phyloP scores from a whole-genome alignment of 1,140 invertebrate genomes.

The Camponotus floridanus region DNA sequence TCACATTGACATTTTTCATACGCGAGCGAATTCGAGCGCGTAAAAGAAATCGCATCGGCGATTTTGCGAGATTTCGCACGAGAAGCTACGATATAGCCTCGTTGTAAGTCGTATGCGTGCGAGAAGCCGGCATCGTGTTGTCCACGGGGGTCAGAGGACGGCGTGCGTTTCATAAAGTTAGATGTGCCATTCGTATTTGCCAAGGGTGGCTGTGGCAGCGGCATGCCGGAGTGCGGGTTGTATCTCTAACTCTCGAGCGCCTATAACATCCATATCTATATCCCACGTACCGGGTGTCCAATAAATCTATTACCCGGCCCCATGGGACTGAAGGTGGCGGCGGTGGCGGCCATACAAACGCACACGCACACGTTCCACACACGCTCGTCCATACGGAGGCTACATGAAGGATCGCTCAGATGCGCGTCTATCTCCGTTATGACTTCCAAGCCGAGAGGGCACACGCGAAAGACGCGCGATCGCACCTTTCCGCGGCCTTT shows the following conservation, averaged over 20 bases:
- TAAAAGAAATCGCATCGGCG: neutral
- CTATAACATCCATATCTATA: slow-evolving; percentile 82
- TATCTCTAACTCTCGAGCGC: slow-evolving; percentile 79
- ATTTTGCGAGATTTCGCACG: neutral
- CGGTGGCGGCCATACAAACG: slow-evolving; percentile 70
- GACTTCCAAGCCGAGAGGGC: slow-evolving; percentile 73
- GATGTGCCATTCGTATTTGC: slow-evolving; percentile 78
- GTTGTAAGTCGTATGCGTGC: neutral
- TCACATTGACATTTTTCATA: neutral
- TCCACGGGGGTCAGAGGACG: slow-evolving; percentile 45
- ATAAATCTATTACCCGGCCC: slow-evolving; percentile 86
- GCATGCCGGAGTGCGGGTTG: slow-evolving; percentile 67
- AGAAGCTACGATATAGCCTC: neutral
- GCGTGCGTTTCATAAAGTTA: slow-evolving; percentile 78
- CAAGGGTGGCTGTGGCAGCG: slow-evolving; percentile 63
- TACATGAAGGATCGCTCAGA: slow-evolving; percentile 79
- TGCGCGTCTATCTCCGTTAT: slow-evolving; percentile 82
- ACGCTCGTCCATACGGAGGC: slow-evolving; percentile 42
- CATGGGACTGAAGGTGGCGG: slow-evolving; percentile 75
- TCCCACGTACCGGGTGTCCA: slow-evolving; percentile 82
- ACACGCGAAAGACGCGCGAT: slow-evolving; percentile 70
- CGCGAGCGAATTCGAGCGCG: neutral
- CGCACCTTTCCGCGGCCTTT: slow-evolving; percentile 67
- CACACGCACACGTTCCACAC: slow-evolving; percentile 47
- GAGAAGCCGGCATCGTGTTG: slow-evolving; percentile 10